These are phyloP conservation scores for Polydrusus tereticollis DNA, from an alignment of 2,888 invertebrate species.

Conservation along the genomic window DNA sequence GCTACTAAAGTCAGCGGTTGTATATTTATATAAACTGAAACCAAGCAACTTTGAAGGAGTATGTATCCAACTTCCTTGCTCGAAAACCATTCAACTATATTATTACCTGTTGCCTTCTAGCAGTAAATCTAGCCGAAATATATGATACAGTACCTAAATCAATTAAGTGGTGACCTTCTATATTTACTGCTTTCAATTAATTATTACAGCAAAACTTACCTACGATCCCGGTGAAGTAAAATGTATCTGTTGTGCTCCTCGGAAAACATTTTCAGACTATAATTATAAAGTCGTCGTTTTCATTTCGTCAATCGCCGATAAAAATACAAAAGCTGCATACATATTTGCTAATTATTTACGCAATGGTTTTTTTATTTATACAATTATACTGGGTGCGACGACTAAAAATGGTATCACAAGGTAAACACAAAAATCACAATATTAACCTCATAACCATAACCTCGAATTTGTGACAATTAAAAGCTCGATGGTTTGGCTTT, in stretches of 20 bases:
- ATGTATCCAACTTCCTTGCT: too few relatives aligned
- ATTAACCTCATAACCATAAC: background rate
- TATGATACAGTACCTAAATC: background rate
- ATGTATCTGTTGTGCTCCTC: slow-evolving; percentile 41
- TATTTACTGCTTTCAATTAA: background rate
- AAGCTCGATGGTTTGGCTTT: too few relatives aligned
- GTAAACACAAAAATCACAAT: background rate
- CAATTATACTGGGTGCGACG: slow-evolving; percentile 4
- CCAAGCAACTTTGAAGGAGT: too few relatives aligned
- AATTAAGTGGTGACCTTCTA: background rate
- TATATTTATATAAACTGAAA: too few relatives aligned
- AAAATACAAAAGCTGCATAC: slow-evolving; percentile 12
- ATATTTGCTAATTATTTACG: slow-evolving; percentile 23
- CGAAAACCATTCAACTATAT: too few relatives aligned
- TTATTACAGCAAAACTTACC: slow-evolving; percentile 22
- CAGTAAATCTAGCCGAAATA: too few relatives aligned
- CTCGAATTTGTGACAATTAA: background rate
- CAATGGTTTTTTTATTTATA: slow-evolving; percentile 12
- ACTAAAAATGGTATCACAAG: background rate
- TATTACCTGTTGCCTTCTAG: too few relatives aligned
- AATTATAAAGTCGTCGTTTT: background rate
- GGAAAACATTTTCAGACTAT: slow-evolving; percentile 39
- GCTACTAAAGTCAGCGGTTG: too few relatives aligned
- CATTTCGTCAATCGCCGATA: background rate
- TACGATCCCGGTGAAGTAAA: slow-evolving; percentile 38